These are phyloP conservation scores for Drosophila paulistorum DNA, from an alignment of 1,140 invertebrate genomes.

Conservation along the genomic window DNA sequence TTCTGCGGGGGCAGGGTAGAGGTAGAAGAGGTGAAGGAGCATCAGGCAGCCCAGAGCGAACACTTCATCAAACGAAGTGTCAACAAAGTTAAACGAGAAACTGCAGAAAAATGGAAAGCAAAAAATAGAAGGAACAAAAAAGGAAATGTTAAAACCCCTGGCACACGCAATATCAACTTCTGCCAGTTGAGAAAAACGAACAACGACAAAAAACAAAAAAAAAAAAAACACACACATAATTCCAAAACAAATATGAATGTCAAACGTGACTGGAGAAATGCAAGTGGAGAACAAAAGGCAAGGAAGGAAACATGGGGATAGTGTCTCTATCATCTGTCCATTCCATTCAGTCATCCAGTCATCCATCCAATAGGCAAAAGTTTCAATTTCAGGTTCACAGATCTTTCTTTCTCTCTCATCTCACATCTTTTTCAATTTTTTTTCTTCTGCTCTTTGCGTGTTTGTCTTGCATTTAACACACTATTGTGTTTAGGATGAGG, in stretches of 20 bases:
- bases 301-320: neutral
- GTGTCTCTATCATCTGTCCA: slow-evolving; percentile 31
- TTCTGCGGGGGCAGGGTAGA: neutral
- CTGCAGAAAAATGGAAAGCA: slow-evolving; percentile 47
- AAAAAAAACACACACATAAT: slow-evolving; percentile 38
- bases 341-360: neutral
- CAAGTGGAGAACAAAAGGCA: slow-evolving; percentile 41
- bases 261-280: slow-evolving; percentile 73
- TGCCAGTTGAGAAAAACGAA: neutral
- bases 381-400: slow-evolving; percentile 9
- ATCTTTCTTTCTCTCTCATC: neutral
- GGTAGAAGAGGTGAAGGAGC: slow-evolving; percentile 25
- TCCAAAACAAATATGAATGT: slow-evolving; percentile 75
- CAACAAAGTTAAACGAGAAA: slow-evolving; percentile 75
- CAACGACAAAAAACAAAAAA: neutral
- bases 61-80: slow-evolving; percentile 73
- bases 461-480: slow-evolving; percentile 19
- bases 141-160: slow-evolving; percentile 57
- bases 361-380: slow-evolving; percentile 10
- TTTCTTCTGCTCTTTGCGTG: neutral
- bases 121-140: slow-evolving; percentile 2
- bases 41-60: slow-evolving; percentile 34
- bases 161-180: slow-evolving; percentile 51
- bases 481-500: slow-evolving; percentile 19
- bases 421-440: neutral